Percentiles rank a stretch among this genome's conserved stretches.
Conservation (phyloP, 1,140 invertebrate genomes). For the Drosophila sulfurigaster region DNA sequence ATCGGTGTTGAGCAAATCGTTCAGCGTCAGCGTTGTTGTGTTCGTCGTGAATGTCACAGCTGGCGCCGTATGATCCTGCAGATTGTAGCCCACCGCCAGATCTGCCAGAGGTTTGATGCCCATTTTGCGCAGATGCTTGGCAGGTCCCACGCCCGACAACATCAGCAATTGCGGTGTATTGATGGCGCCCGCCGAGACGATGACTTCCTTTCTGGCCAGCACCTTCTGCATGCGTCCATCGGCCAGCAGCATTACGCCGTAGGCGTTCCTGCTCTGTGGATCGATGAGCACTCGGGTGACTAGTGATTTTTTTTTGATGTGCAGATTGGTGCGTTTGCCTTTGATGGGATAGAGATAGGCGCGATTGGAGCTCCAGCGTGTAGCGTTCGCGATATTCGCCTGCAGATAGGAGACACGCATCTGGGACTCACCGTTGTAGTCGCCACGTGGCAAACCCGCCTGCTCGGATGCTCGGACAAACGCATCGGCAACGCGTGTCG, state of each 20-base stretch:
- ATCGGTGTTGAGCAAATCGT: conserved; percentile 46
- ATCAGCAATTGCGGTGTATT: conserved; percentile 92
- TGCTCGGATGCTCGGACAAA: conserved; percentile 89
- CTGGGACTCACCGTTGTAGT: conserved; percentile 89
- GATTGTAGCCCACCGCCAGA: conserved; percentile 91
- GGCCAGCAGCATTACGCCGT: conserved; percentile 88
- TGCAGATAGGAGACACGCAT: conserved; percentile 88
- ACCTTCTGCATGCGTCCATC: conserved; percentile 86
- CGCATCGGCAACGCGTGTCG: conserved; percentile 87
- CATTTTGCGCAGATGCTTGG: conserved; percentile 87
- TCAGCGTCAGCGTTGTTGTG: conserved; percentile 70
- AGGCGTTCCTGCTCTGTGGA: conserved; percentile 86
- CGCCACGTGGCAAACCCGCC: conserved; percentile 88
- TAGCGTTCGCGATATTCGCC: conserved; percentile 89
- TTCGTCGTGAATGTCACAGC: conserved; percentile 89
- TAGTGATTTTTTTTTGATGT: conserved; percentile 88
- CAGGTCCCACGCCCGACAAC: conserved; percentile 92
- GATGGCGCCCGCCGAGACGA: conserved; percentile 91
- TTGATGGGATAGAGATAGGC: conserved; percentile 90
- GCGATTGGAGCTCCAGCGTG: conserved; percentile 90
- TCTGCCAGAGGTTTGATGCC: conserved; percentile 89
- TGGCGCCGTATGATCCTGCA: conserved; percentile 92
- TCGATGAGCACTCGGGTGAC: conserved; percentile 92
- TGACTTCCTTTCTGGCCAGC: conserved; percentile 89
- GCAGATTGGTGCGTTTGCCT: conserved; percentile 87